A percentile compares a stretch with the other conserved stretches of the same genome.
Conservation (phyloP, 1,140 invertebrate genomes). For the Drosophila varians region DNA sequence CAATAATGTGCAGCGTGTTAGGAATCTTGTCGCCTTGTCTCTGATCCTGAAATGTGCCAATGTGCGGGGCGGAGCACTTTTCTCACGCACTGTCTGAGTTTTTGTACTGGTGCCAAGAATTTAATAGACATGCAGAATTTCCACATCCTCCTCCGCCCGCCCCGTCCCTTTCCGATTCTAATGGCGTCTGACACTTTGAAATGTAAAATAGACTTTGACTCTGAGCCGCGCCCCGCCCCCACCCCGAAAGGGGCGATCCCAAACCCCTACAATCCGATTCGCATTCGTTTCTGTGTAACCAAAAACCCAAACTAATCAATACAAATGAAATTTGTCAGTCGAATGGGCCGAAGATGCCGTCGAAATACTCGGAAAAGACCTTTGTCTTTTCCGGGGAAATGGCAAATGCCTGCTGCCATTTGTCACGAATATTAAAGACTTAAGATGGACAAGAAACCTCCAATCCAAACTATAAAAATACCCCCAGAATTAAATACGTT, state of each 20-base stretch:
- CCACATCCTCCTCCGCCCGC: not conserved
- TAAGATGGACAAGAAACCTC: no score
- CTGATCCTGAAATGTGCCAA: slow-evolving; percentile 1
- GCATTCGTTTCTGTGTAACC: not conserved
- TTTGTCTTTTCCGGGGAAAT: no score
- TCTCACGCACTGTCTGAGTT: slow-evolving; percentile 22
- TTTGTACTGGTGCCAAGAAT: slow-evolving; percentile 25
- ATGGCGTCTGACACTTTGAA: slow-evolving; percentile 50
- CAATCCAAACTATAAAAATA: no score
- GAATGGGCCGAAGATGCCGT: slow-evolving; percentile 13
- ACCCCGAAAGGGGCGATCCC: not conserved
- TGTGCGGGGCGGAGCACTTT: slow-evolving; percentile 4
- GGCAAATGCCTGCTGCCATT: no score
- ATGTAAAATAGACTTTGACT: slow-evolving; percentile 53
- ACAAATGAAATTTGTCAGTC: slow-evolving; percentile 52
- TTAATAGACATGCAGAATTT: slow-evolving; percentile 39
- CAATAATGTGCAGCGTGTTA: slow-evolving; percentile 38
- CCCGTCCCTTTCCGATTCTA: slow-evolving; percentile 14
- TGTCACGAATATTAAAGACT: no score
- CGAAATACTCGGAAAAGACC: not conserved
- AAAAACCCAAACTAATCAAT: slow-evolving; percentile 29
- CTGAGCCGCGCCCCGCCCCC: slow-evolving; percentile 5
- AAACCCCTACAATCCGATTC: not conserved
- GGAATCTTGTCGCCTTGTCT: slow-evolving; percentile 46
- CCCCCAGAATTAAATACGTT: no score